Percentiles rank a stretch among this genome's conserved stretches.
Evolutionary conservation across 2,797 vertebrate species (phyloP).

Genomic region (Spatula clypeata): DNA sequence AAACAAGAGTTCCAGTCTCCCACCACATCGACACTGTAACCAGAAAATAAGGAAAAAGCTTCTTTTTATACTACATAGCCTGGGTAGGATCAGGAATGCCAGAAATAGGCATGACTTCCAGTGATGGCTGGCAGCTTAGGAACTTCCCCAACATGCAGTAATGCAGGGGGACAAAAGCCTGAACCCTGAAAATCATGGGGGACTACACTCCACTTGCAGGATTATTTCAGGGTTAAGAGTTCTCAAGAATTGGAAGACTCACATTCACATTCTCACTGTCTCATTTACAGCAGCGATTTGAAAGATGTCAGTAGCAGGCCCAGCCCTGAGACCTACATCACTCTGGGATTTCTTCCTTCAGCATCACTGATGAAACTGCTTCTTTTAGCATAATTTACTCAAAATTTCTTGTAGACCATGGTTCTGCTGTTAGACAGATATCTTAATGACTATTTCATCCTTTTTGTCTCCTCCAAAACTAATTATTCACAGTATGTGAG

Average conservation of each 20-base stretch:
- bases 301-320: not conserved
- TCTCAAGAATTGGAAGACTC: not conserved
- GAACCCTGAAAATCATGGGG: not conserved
- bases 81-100: not conserved
- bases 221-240: not conserved
- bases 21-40: not conserved
- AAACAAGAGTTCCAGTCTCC: not conserved
- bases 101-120: not conserved
- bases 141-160: not conserved
- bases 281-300: not conserved
- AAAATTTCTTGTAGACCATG: not conserved
- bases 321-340: not conserved
- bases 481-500: slow-evolving; percentile 24
- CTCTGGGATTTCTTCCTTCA: not conserved
- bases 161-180: not conserved
- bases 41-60: not conserved
- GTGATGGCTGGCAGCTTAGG: not conserved
- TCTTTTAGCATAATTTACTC: not conserved
- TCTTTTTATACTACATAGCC: accelerated
- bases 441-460: slow-evolving; percentile 10
- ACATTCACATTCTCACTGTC: not conserved
- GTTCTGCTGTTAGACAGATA: not conserved
- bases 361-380: not conserved
- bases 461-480: slow-evolving; percentile 30
- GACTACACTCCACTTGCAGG: not conserved